These are phyloP conservation scores for Psittacus erithacus DNA, from an alignment of 2,113 vertebrate species.

Conservation along the genomic window DNA sequence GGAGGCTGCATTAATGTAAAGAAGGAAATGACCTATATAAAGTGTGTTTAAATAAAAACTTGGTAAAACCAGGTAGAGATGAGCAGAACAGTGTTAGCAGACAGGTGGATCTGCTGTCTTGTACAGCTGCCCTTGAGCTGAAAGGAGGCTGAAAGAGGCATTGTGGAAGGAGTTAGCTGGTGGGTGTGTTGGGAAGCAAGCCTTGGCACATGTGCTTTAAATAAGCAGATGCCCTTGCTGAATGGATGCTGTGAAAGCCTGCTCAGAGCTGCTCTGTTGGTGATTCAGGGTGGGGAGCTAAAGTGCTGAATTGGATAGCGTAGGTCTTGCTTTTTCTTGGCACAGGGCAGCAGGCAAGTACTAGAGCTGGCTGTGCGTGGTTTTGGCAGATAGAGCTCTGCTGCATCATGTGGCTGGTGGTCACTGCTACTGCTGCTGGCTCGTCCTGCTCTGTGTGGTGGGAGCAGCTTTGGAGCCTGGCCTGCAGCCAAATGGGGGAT, in stretches of 20 bases:
- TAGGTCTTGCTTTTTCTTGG: conserved; percentile 23
- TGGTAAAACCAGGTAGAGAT: background rate
- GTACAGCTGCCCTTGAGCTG: background rate
- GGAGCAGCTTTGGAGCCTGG: conserved; percentile 4
- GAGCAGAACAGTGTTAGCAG: background rate
- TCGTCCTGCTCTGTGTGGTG: background rate
- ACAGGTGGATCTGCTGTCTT: background rate
- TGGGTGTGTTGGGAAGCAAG: background rate
- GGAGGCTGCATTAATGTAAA: background rate
- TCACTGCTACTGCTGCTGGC: background rate
- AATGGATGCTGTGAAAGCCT: background rate
- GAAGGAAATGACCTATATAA: background rate
- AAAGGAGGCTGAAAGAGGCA: background rate
- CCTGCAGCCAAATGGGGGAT: background rate
- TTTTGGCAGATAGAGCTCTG: background rate
- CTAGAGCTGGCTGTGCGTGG: background rate
- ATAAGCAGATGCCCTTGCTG: background rate
- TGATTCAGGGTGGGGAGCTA: background rate
- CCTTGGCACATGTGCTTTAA: background rate
- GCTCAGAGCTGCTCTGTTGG: background rate
- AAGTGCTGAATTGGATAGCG: background rate
- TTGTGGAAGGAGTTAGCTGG: background rate
- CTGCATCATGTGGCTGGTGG: background rate
- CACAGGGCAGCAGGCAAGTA: background rate
- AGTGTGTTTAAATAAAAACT: background rate